phyloP scores from a whole-genome alignment of 2,888 invertebrate genomes.

The Habrosyne pyritoides region DNA sequence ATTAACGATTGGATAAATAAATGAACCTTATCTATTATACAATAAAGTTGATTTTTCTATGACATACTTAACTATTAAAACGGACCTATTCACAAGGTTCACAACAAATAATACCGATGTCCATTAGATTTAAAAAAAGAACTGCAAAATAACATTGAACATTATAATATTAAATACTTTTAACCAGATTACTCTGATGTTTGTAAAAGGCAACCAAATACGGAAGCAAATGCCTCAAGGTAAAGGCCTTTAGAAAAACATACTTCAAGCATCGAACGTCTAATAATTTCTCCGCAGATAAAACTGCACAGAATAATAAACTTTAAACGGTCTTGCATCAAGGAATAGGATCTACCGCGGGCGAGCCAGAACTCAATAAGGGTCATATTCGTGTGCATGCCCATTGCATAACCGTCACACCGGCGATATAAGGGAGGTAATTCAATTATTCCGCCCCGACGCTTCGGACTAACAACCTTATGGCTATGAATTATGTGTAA shows the following conservation, averaged over 20 bases:
- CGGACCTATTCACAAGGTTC: too few species aligned
- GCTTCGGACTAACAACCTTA: constrained; percentile 75
- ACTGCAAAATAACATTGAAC: not conserved
- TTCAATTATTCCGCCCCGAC: constrained; percentile 73
- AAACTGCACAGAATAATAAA: not conserved
- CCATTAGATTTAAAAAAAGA: too few species aligned
- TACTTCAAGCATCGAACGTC: not conserved
- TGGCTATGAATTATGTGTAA: constrained; percentile 15
- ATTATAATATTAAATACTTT: not conserved
- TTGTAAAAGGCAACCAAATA: not conserved
- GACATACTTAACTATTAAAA: too few species aligned
- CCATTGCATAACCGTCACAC: constrained; percentile 47
- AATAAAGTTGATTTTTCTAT: too few species aligned
- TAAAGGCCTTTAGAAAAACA: not conserved
- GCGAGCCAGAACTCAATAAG: constrained; percentile 24
- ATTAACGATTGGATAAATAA: too few species aligned
- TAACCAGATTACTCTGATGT: not conserved
- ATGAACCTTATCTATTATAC: too few species aligned
- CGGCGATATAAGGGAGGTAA: constrained; percentile 58
- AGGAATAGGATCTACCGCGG: not conserved
- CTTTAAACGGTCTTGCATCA: not conserved
- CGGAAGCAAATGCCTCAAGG: not conserved
- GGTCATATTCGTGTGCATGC: constrained; percentile 35
- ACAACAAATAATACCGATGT: too few species aligned
- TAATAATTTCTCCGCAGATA: not conserved